phyloP scores from a whole-genome alignment of 2,888 invertebrate genomes.

The Lithophane socia region DNA sequence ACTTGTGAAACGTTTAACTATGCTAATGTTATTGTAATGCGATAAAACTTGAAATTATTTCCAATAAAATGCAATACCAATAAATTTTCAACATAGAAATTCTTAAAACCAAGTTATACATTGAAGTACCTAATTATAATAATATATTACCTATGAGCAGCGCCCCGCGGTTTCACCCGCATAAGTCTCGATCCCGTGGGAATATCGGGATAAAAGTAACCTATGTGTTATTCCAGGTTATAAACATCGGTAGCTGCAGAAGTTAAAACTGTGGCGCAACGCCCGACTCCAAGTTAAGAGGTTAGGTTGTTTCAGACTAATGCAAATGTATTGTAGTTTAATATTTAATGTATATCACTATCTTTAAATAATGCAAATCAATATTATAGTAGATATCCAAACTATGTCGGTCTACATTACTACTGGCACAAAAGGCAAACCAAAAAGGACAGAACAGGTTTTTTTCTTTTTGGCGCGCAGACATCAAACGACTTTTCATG shows the following conservation, averaged over 20 bases:
- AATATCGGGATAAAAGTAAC: too few relatives aligned
- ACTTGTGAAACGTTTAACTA: conserved; percentile 1
- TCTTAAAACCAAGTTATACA: neutral
- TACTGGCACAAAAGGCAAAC: neutral
- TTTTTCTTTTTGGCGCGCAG: neutral
- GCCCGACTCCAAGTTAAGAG: too few relatives aligned
- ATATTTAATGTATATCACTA: too few relatives aligned
- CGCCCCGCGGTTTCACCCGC: too few relatives aligned
- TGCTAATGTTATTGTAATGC: neutral
- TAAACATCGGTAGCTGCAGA: too few relatives aligned
- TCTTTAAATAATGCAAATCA: neutral
- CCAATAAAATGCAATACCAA: neutral
- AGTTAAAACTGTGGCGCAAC: too few relatives aligned
- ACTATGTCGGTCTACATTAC: neutral
- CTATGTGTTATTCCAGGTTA: too few relatives aligned
- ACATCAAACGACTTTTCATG: neutral
- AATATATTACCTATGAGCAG: too few relatives aligned
- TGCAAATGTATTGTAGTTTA: too few relatives aligned
- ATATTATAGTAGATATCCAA: neutral
- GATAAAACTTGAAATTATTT: neutral
- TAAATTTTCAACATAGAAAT: neutral
- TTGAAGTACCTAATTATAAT: neutral
- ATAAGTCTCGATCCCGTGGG: too few relatives aligned
- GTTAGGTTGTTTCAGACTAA: too few relatives aligned
- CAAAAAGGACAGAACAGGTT: neutral